Conservation (phyloP, 2,797 vertebrate species). For the Diplodus sargus region DNA sequence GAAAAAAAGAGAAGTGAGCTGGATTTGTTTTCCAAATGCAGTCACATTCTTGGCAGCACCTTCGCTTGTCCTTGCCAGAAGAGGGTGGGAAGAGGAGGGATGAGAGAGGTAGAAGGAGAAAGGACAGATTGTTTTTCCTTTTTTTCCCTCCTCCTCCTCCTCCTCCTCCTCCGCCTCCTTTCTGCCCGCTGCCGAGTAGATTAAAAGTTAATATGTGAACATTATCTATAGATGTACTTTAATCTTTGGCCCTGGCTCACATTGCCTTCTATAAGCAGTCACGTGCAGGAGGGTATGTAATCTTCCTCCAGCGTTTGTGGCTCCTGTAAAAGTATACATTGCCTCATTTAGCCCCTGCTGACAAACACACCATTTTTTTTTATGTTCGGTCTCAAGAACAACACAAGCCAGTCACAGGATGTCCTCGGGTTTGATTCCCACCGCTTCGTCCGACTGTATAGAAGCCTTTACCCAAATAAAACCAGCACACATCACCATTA, state of each 20-base stretch:
- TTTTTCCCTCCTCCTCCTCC: background rate
- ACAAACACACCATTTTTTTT: conserved; percentile 14
- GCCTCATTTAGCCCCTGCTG: conserved; percentile 32
- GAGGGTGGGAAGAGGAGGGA: conserved; percentile 72
- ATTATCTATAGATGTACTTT: conserved; percentile 56
- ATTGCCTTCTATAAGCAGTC: conserved; percentile 10
- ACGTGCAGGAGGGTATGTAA: conserved; percentile 4
- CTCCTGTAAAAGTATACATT: conserved; percentile 30
- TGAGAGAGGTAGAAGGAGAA: conserved; percentile 49
- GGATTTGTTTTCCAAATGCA: conserved; percentile 76
- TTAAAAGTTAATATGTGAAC: conserved; percentile 55
- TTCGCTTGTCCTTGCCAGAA: conserved; percentile 72
- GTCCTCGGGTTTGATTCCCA: background rate
- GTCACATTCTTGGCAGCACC: conserved; percentile 83
- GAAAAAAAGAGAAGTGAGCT: conserved; percentile 55
- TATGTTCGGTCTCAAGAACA: conserved; percentile 20
- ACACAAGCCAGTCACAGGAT: background rate
- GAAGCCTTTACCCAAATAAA: background rate
- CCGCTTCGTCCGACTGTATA: background rate
- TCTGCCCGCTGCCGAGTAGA: conserved; percentile 11
- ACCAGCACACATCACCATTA: background rate
- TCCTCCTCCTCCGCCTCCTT: background rate
- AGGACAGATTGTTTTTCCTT: conserved; percentile 48
- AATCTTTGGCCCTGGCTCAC: conserved; percentile 45
- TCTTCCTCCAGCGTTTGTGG: background rate